These are phyloP conservation scores for Onychorhynchus coronatus DNA, from an alignment of 2,113 vertebrate genomes.

Conservation along the genomic window DNA sequence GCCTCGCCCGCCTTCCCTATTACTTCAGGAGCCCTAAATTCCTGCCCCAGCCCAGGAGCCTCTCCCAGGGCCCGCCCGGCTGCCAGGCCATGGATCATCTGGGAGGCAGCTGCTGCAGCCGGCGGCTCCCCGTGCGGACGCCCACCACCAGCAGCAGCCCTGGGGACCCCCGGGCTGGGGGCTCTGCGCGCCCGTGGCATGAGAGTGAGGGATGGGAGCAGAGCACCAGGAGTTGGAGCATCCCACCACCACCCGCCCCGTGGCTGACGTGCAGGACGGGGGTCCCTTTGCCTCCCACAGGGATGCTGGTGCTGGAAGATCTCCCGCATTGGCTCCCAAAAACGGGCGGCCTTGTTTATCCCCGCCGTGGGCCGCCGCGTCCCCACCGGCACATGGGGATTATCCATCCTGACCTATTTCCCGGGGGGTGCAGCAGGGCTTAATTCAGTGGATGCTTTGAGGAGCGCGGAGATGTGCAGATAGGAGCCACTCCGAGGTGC, in stretches of 20 bases:
- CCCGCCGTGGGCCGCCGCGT: fast-evolving
- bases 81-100: fast-evolving
- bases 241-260: background rate
- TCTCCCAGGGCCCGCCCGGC: background rate
- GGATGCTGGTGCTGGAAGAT: background rate
- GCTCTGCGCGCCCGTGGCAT: fast-evolving
- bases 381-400: background rate
- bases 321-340: background rate
- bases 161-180: fast-evolving
- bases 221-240: fast-evolving
- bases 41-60: background rate
- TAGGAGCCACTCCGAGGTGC: background rate
- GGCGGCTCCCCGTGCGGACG: fast-evolving
- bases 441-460: background rate
- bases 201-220: background rate
- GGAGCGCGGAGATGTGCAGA: background rate
- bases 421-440: background rate
- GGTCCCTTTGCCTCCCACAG: fast-evolving
- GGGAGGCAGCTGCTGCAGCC: background rate
- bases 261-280: fast-evolving
- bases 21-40: slow-evolving; percentile 47
- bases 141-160: fast-evolving
- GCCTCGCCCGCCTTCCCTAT: background rate
- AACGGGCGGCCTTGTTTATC: background rate
- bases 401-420: slow-evolving; percentile 23